phyloP scores from a whole-genome alignment of 2,113 vertebrate species.

The Oreotrochilus melanogaster region DNA sequence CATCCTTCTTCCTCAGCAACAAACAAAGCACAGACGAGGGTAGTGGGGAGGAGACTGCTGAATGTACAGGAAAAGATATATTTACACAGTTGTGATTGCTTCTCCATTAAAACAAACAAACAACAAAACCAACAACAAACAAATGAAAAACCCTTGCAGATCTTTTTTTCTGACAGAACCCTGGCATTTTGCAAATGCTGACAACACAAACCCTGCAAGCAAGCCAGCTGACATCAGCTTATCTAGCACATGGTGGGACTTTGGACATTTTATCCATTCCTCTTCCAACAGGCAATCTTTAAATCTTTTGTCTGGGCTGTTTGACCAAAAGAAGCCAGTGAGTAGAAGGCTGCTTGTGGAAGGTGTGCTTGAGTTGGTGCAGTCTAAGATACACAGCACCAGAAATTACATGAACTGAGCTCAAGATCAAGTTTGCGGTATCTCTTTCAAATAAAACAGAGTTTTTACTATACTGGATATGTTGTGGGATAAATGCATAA shows the following conservation, averaged over 20 bases:
- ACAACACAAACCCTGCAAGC: not conserved
- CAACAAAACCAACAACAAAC: no score
- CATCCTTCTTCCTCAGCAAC: not conserved
- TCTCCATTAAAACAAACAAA: not conserved
- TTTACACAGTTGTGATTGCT: conserved; percentile 62
- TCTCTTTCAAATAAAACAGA: not conserved
- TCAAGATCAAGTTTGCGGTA: not conserved
- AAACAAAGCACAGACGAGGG: not conserved
- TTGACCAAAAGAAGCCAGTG: not conserved
- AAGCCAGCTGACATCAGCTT: conserved; percentile 50
- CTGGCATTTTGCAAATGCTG: conserved; percentile 23
- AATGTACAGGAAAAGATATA: conserved; percentile 8
- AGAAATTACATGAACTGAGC: not conserved
- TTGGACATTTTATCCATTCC: conserved; percentile 11
- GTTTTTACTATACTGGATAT: not conserved
- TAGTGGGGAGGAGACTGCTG: not conserved
- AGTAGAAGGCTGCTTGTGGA: not conserved
- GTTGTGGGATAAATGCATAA: not conserved
- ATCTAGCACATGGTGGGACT: not conserved
- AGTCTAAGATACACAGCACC: not conserved
- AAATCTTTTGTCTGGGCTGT: not conserved
- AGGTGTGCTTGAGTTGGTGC: not conserved
- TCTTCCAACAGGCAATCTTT: conserved; percentile 9
- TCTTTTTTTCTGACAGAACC: conserved; percentile 20
- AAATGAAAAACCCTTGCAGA: not conserved